Percentiles rank a stretch among this genome's conserved stretches.
These are phyloP conservation scores for Pecten maximus DNA, from an alignment of 2,888 invertebrate genomes.

Conservation along the genomic window DNA sequence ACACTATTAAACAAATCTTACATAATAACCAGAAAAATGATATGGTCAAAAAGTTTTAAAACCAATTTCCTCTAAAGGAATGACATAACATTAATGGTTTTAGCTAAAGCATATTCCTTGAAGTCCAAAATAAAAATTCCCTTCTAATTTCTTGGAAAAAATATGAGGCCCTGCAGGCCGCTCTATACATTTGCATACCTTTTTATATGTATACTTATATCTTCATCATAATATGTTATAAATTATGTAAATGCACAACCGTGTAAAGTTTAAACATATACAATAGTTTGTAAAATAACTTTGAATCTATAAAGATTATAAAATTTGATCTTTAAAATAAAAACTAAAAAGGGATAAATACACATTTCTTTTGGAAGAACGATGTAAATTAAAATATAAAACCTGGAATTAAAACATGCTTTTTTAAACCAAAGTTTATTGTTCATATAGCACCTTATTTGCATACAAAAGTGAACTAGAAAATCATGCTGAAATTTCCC, in stretches of 20 bases:
- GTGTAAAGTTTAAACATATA: neutral
- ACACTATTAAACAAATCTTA: too few relatives aligned
- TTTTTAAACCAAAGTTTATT: neutral
- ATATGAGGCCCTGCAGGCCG: neutral
- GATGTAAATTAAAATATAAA: neutral
- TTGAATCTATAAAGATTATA: neutral
- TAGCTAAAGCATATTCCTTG: too few relatives aligned
- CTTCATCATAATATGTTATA: neutral
- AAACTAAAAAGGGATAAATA: neutral
- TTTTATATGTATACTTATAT: neutral
- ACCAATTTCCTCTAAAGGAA: too few relatives aligned
- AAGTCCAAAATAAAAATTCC: too few relatives aligned
- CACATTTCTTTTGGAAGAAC: neutral
- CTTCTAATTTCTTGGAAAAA: neutral
- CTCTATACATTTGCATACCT: neutral
- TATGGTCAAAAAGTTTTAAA: too few relatives aligned
- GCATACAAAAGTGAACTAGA: neutral
- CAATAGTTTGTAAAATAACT: neutral
- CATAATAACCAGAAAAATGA: too few relatives aligned
- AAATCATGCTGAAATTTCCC: too few relatives aligned
- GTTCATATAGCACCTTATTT: neutral
- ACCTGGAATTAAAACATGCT: neutral
- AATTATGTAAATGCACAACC: constrained; percentile 15
- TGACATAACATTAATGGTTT: too few relatives aligned
- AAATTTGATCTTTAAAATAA: neutral